Evolutionary conservation across 2,797 vertebrate species (phyloP).

Genomic region (Prunella strophiata): DNA sequence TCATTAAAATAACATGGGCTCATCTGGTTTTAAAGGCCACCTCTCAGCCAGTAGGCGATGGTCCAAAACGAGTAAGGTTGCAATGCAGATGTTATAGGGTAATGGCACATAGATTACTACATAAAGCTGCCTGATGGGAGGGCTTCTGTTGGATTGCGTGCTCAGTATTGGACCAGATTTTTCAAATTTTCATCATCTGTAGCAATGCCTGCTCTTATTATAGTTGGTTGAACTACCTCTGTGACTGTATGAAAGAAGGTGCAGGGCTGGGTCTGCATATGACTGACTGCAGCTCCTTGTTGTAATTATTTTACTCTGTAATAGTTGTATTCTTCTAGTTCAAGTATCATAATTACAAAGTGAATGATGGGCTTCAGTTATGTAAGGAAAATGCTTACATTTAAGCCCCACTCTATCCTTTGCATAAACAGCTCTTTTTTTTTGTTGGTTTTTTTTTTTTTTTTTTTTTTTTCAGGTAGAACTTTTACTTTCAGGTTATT

Average conservation of each 20-base stretch:
- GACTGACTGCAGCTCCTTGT: not conserved
- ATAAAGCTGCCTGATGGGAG: not conserved
- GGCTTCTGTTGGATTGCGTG: not conserved
- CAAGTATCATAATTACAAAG: not conserved
- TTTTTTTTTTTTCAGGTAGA: not conserved
- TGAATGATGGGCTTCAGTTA: slow-evolving; percentile 8
- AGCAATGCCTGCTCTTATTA: not conserved
- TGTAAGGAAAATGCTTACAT: not conserved
- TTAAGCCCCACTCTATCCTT: not conserved
- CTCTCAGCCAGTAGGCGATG: not conserved
- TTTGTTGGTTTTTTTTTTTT: not conserved
- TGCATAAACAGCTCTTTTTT: not conserved
- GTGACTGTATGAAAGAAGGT: not conserved
- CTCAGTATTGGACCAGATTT: not conserved
- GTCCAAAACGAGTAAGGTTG: slow-evolving; percentile 4
- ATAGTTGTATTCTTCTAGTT: not conserved
- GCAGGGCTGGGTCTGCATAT: not conserved
- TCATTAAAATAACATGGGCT: slow-evolving; percentile 54
- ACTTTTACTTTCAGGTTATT: slow-evolving; percentile 60
- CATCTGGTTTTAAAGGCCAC: slow-evolving; percentile 34
- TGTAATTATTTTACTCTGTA: slow-evolving; percentile 7
- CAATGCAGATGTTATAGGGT: not conserved
- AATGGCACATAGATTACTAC: not conserved
- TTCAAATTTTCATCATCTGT: not conserved
- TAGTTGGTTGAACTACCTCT: not conserved